phyloP scores from a whole-genome alignment of 92 coral and sea anemone genomes.

The Umimayanthus kanabou region DNA sequence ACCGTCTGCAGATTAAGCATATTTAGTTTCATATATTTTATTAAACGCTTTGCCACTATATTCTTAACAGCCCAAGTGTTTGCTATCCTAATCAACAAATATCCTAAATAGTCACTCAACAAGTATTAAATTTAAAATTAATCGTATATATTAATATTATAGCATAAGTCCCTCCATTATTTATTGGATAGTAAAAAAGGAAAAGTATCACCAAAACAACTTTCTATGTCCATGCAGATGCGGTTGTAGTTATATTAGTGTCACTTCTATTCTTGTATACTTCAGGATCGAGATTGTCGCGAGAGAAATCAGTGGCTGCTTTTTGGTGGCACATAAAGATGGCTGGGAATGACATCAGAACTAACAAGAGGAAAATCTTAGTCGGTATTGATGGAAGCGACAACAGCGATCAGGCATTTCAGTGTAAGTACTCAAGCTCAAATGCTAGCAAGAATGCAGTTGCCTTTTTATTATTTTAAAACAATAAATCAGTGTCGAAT shows the following conservation, averaged over 20 bases:
- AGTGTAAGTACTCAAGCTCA: constrained; percentile 13
- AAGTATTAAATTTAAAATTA: too few species aligned
- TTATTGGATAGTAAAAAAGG: neutral
- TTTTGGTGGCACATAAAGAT: neutral
- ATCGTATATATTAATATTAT: neutral
- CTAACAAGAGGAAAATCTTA: constrained; percentile 20
- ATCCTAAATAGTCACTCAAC: too few species aligned
- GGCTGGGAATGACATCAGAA: constrained; percentile 6
- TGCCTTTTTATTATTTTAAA: neutral
- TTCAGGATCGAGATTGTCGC: neutral
- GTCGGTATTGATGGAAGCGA: constrained; percentile 35
- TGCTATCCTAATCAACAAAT: neutral
- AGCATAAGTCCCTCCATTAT: neutral
- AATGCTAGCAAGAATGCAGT: neutral
- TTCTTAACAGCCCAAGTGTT: neutral
- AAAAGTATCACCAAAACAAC: neutral
- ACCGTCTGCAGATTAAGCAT: too few species aligned
- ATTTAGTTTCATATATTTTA: neutral
- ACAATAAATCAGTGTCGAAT: neutral
- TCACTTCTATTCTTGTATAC: neutral
- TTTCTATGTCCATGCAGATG: neutral
- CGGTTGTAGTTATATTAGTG: neutral
- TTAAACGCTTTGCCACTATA: neutral
- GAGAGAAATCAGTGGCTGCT: neutral
- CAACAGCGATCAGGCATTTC: constrained; percentile 32